These are phyloP conservation scores for Harpagoxenus sublaevis DNA, from an alignment of 2,888 invertebrate species.

Conservation along the genomic window DNA sequence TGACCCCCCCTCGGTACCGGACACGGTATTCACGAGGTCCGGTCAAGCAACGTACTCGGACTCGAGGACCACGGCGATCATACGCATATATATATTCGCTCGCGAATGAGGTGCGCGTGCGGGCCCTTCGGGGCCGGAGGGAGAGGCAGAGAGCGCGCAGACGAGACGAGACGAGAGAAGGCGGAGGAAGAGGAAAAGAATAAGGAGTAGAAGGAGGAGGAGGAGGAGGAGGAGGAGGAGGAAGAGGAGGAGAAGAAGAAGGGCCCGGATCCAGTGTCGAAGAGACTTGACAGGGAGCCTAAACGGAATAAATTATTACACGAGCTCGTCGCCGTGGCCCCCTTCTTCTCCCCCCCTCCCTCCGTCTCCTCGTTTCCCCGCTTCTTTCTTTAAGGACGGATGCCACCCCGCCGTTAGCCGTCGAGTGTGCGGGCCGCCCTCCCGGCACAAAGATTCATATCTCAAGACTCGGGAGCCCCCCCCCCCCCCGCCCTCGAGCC, in stretches of 20 bases:
- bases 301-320: conserved; percentile 85
- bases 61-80: conserved; percentile 62
- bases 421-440: conserved; percentile 74
- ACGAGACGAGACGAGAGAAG: not conserved
- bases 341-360: not conserved
- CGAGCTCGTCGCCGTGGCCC: conserved; percentile 66
- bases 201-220: not conserved
- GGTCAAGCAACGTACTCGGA: conserved; percentile 56
- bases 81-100: conserved; percentile 12
- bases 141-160: not conserved
- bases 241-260: not conserved
- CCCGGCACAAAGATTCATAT: conserved; percentile 82
- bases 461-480: conserved; percentile 73
- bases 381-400: conserved; percentile 55
- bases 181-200: not conserved
- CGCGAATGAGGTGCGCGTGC: conserved; percentile 32
- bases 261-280: conserved; percentile 68
- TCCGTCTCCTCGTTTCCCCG: conserved; percentile 48
- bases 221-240: not conserved
- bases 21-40: conserved; percentile 30
- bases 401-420: conserved; percentile 74
- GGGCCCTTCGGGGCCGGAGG: not conserved
- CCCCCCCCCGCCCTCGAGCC: conserved; percentile 69
- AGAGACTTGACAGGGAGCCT: conserved; percentile 77
- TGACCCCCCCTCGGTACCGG: conserved; percentile 30